Evolutionary conservation across 64 coral and sea anemone genomes (phyloP).

Genomic region (Stichodactyla mertensii): DNA sequence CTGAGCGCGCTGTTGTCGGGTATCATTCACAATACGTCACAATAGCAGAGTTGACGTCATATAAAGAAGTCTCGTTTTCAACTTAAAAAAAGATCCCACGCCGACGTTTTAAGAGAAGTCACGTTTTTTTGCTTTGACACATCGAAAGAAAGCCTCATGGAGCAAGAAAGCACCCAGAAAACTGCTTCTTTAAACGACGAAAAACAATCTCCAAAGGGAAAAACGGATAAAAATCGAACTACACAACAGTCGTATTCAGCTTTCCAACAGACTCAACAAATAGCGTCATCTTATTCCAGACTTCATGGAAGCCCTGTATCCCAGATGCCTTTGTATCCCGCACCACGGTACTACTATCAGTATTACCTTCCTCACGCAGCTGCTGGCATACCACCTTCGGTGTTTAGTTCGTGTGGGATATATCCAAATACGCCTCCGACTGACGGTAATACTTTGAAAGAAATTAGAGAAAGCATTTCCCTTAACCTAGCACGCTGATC

Average conservation of each 20-base stretch:
- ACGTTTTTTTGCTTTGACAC: neutral
- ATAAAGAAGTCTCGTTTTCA: neutral
- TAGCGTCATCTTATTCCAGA: neutral
- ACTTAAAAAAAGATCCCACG: neutral
- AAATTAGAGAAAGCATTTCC: neutral
- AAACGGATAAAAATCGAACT: neutral
- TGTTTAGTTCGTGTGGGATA: constrained; percentile 10
- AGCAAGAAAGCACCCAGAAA: neutral
- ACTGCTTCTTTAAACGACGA: neutral
- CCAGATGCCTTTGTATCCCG: constrained; percentile 44
- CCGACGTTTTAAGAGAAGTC: neutral
- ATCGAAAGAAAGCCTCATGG: neutral
- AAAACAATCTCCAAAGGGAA: neutral
- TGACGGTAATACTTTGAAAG: neutral
- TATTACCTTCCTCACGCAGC: constrained; percentile 22
- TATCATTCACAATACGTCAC: neutral
- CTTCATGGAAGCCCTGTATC: neutral
- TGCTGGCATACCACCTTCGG: neutral
- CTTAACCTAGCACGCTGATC: too few species aligned
- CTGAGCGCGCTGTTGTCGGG: neutral
- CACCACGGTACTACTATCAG: constrained; percentile 47
- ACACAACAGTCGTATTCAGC: neutral
- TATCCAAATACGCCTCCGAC: neutral
- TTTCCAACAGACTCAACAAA: constrained; percentile 1
- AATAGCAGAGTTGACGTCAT: neutral